Evolutionary conservation across 2,797 vertebrate species (phyloP), one percentile per base, ranked within the genome.

Genomic region (Coregonus suidteri): DNA sequence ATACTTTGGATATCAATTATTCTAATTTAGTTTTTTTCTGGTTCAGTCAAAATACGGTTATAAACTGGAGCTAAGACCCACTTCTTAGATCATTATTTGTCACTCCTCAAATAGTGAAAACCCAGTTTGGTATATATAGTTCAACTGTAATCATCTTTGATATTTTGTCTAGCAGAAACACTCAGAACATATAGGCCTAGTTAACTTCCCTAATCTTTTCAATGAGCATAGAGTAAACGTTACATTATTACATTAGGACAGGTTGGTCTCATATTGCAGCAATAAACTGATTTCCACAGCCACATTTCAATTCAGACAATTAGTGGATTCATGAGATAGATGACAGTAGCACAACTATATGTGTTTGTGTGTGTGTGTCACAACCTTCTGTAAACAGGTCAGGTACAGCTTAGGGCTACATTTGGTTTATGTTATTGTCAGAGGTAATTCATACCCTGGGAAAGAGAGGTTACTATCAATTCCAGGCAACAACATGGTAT

Each of bases 261-360:
- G 53, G 14, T 52, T 52, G 51, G 11, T 52, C 11, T 52, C 51
- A 52, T 52, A 54, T 16, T 4, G 3, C 15, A 54, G 53, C 15
- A 18, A 16, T 54, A 54, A 54, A 54, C 16, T 14, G 14, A 41
- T 7, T 37, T 37, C 16, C 18, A 68, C 66, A 18, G 66, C 15
- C 66, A 20, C 31, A 16, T 69, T 69, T 69, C 6, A 66, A 66
- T 66, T 5, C 9, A 69, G 6, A 35, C 34, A 35, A 35, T 82
- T 76, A 75, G 77, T 75, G 78, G 78, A 76, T 82, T 82, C 82
- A 84, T 83, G 75, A 79, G 81, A 79, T 79, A 35, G 37, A 30
- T 64, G 4, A 34, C 15, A 16, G 67, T 4, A 35, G 34, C 34
- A 69, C 67, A 69, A 7, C 53, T 66, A 66, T 25, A 66, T 2